Base-by-base conservation (phyloP, 1,140 invertebrate species). In the Philopotamus ludificatus region DNA sequence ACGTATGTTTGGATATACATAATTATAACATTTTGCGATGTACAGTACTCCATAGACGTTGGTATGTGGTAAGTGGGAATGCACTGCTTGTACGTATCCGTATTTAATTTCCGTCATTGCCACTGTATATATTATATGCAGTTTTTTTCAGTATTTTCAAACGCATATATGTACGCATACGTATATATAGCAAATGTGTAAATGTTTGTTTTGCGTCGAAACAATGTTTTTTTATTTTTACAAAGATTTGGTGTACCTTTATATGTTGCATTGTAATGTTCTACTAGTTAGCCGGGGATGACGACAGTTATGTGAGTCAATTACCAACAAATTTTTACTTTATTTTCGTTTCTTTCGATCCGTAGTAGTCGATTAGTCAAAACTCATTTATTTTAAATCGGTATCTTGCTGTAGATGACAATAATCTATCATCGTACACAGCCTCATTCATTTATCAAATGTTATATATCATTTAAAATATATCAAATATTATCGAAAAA, bases 231-330 rank as follows among this genome's bases (percentile, higher is more conserved):
- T 16, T 16, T 47, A 15, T 54, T 54, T 15, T 2, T 44, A 44
- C 12, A 44, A 15, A 44, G 42, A 44, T 3, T 15, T 51, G n/a
- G 20, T 18, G 49, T 18, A 51, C 20, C 2, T 34, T 53, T 49
- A 15, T 63, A 54, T 67, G 60, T 63, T 67, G 60, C 63, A 61
- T 67, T 67, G 65, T 67, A 41, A 67, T 67, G 62, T 64, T 67
- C 54, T 49, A 68, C 45, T 64, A 64, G 57, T 62, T 68, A 59
- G 55, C 66, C 66, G 49, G 66, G 61, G 66, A 68, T 59, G 62
- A 59, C 66, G 63, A 57, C 66, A 53, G 66, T 68, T 49, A 50
- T 42, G 66, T 68, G 66, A 68, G 66, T 68, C 42, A 57, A 60
- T 63, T 60, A 59, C 58, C 55, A 68, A 62, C 18, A 50, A 54